Percentiles rank a stretch among this genome's conserved stretches.
These are phyloP conservation scores for Dasypogon diadema DNA, from an alignment of 2,888 invertebrate genomes.

Conservation along the genomic window DNA sequence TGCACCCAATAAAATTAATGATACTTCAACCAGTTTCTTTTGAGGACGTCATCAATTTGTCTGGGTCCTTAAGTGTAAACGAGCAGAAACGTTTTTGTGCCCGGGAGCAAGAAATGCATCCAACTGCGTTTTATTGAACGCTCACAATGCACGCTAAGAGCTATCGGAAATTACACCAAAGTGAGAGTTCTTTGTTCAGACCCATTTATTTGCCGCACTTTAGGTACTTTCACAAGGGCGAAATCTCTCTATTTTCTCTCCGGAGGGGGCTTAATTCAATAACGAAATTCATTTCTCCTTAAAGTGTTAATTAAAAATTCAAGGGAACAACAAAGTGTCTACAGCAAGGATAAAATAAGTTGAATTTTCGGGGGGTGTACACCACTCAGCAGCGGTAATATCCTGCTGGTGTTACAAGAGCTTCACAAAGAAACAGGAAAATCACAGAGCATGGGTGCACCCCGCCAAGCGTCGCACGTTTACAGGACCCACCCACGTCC, in stretches of 20 bases:
- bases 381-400: constrained; percentile 6
- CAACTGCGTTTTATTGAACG: constrained; percentile 40
- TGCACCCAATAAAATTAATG: constrained; percentile 35
- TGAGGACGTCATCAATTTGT: constrained; percentile 32
- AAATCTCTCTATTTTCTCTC: neutral
- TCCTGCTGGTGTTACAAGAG: constrained; percentile 14
- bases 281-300: constrained; percentile 18
- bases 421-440: neutral
- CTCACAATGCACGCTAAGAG: constrained; percentile 3
- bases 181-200: constrained; percentile 12
- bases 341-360: constrained; percentile 14
- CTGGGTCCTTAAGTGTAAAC: constrained; percentile 25
- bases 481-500: neutral
- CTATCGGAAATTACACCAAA: constrained; percentile 25
- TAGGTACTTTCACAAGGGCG: neutral
- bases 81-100: constrained; percentile 1
- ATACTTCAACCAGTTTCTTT: constrained; percentile 20
- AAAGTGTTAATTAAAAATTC: constrained; percentile 46
- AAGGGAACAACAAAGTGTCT: constrained; percentile 14
- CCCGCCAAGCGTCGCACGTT: neutral
- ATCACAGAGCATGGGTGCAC: neutral
- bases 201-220: constrained; percentile 15
- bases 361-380: constrained; percentile 2
- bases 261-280: constrained; percentile 23
- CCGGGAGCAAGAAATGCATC: constrained; percentile 3